These are phyloP conservation scores for Isurus oxyrinchus DNA, from an alignment of 2,113 vertebrate genomes.

Conservation along the genomic window DNA sequence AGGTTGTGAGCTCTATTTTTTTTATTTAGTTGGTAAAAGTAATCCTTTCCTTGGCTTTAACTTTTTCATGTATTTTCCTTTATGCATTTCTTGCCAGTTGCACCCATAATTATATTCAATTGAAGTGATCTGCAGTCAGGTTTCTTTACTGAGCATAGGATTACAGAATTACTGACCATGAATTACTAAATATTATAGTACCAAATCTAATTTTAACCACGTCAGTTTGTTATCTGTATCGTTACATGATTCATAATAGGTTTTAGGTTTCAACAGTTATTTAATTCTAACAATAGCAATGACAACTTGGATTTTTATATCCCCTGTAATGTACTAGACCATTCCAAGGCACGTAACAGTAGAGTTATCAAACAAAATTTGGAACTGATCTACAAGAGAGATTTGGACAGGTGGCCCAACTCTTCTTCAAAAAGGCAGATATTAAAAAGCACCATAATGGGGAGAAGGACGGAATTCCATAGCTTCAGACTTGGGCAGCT, in stretches of 20 bases:
- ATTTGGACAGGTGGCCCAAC: too few relatives aligned
- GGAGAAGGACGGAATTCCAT: too few relatives aligned
- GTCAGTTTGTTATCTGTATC: neutral
- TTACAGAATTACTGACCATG: neutral
- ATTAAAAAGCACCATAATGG: too few relatives aligned
- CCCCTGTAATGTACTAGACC: neutral
- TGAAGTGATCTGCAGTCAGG: neutral
- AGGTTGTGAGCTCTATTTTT: neutral
- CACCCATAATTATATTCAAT: neutral
- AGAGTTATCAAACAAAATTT: too few relatives aligned
- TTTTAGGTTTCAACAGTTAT: neutral
- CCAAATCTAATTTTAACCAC: neutral
- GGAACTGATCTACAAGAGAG: too few relatives aligned
- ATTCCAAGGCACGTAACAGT: neutral
- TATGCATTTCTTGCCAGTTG: neutral
- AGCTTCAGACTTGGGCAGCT: too few relatives aligned
- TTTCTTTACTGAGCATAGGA: neutral
- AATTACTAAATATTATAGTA: neutral
- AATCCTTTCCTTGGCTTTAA: neutral
- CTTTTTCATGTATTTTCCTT: too few relatives aligned
- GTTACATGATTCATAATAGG: neutral
- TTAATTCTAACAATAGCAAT: neutral
- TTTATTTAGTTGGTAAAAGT: neutral
- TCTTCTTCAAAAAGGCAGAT: too few relatives aligned
- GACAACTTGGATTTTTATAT: neutral